Conservation (phyloP, 2,888 invertebrate species). For the Melieria picta region DNA sequence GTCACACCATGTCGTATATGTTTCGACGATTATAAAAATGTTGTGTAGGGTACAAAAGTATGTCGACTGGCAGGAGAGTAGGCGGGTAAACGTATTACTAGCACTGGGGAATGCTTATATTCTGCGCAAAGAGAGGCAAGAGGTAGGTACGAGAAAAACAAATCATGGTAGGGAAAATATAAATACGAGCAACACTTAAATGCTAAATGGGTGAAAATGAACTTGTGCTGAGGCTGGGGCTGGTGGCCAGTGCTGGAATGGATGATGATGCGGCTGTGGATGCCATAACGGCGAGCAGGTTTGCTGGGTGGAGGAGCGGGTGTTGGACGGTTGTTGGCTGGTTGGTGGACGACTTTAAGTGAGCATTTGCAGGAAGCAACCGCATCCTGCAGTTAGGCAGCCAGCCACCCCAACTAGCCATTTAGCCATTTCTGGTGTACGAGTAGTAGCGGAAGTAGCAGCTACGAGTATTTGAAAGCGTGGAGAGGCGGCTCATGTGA, state of each 20-base stretch:
- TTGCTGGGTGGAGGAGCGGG: constrained; percentile 24
- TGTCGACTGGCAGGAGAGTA: background rate
- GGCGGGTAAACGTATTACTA: background rate
- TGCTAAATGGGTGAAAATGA: constrained; percentile 58
- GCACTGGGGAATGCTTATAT: background rate
- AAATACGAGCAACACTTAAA: constrained; percentile 54
- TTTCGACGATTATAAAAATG: constrained; percentile 34
- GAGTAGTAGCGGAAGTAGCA: constrained; percentile 13
- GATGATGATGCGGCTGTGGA: constrained; percentile 15
- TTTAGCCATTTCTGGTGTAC: background rate
- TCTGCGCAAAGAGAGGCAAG: background rate
- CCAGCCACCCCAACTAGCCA: constrained; percentile 23
- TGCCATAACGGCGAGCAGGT: background rate
- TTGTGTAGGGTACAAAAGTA: constrained; percentile 19
- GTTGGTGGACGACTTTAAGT: constrained; percentile 43
- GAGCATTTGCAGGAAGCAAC: constrained; percentile 41
- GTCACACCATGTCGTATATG: too few species aligned
- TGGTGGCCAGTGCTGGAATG: constrained; percentile 23
- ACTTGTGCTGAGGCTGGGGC: constrained; percentile 32
- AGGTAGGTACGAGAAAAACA: constrained; percentile 13
- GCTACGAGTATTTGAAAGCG: background rate
- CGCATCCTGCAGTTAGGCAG: constrained; percentile 8
- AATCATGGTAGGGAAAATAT: constrained; percentile 19
- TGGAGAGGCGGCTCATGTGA: constrained; percentile 4
- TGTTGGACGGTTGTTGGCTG: constrained; percentile 21